phyloP scores from a whole-genome alignment of 2,113 vertebrate species.

The Hydrochoerus hydrochaeris region DNA sequence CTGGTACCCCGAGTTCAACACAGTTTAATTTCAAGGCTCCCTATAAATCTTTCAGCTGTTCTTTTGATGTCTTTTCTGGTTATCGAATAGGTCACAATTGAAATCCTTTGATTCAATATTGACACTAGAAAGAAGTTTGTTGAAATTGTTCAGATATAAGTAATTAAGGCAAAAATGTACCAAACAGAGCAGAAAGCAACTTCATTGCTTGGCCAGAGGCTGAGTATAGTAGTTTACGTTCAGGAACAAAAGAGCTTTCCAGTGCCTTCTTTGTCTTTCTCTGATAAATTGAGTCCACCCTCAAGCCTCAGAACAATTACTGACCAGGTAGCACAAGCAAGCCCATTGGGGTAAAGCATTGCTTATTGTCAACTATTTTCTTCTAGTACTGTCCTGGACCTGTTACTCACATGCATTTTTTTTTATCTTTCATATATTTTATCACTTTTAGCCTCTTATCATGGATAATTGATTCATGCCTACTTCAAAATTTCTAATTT shows the following conservation, averaged over 20 bases:
- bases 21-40: not conserved
- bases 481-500: not conserved
- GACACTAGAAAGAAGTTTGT: not conserved
- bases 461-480: not conserved
- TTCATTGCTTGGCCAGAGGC: not conserved
- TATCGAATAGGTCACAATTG: not conserved
- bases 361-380: not conserved
- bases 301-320: not conserved
- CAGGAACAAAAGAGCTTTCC: not conserved
- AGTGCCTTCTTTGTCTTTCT: not conserved
- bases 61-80: not conserved
- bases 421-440: not conserved
- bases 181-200: not conserved
- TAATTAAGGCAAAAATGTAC: conserved; percentile 32
- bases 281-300: not conserved
- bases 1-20: not conserved
- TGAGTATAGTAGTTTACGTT: not conserved
- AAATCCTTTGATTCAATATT: not conserved
- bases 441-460: not conserved
- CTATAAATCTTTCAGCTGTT: not conserved
- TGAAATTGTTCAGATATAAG: not conserved
- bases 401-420: not conserved
- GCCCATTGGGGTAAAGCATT: not conserved
- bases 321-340: not conserved
- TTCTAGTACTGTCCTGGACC: not conserved